phyloP scores from a whole-genome alignment of 2,888 invertebrate genomes.

The Synanthedon formicaeformis region DNA sequence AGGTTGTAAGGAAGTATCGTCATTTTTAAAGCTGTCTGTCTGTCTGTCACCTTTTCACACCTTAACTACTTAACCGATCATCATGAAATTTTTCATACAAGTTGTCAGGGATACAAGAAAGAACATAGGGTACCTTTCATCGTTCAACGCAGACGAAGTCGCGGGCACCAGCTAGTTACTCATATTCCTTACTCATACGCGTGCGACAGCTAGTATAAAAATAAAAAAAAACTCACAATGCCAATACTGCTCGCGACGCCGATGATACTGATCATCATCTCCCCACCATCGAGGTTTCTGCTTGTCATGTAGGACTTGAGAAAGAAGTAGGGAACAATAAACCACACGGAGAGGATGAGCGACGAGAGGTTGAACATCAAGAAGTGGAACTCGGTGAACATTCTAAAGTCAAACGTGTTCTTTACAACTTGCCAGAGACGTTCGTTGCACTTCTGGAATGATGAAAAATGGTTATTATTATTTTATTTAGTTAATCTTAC shows the following conservation, averaged over 20 bases:
- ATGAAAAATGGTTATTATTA: background rate
- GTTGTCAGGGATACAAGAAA: too few species aligned
- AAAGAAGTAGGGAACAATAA: conserved; percentile 94
- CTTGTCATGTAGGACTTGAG: conserved; percentile 74
- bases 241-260: conserved; percentile 91
- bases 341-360: conserved; percentile 90
- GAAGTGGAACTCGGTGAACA: conserved; percentile 85
- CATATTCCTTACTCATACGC: too few species aligned
- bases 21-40: too few species aligned
- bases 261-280: conserved; percentile 85
- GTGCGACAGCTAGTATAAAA: too few species aligned
- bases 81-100: too few species aligned
- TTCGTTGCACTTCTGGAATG: conserved; percentile 79
- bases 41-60: too few species aligned
- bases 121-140: too few species aligned
- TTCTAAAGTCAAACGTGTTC: conserved; percentile 81
- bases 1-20: too few species aligned
- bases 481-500: too few species aligned
- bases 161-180: too few species aligned
- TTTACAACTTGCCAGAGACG: conserved; percentile 75
- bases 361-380: conserved; percentile 86
- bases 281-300: conserved; percentile 76
- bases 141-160: too few species aligned
- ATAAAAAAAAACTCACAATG: conserved; percentile 72
- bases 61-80: too few species aligned